phyloP scores from a whole-genome alignment of 2,113 vertebrate species.

The Sylvietta virens region DNA sequence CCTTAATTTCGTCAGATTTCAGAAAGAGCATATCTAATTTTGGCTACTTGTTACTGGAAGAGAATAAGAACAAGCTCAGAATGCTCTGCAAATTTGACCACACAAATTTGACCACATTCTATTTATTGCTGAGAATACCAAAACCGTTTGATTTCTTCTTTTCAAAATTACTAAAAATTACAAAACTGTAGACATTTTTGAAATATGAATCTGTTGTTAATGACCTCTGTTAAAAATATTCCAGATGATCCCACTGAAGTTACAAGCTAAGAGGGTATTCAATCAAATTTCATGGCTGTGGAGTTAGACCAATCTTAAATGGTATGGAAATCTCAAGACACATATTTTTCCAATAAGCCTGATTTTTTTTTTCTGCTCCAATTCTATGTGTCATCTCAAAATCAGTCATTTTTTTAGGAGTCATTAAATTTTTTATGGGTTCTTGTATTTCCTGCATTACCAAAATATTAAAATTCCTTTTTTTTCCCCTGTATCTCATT shows the following conservation, averaged over 20 bases:
- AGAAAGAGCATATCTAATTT: neutral
- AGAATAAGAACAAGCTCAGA: neutral
- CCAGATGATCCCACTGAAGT: neutral
- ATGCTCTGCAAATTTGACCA: neutral
- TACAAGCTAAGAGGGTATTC: neutral
- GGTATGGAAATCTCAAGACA: neutral
- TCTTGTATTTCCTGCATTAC: neutral
- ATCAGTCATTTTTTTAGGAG: neutral
- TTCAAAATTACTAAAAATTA: neutral
- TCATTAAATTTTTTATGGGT: neutral
- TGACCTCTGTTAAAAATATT: neutral
- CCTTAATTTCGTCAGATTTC: neutral
- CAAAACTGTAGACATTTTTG: neutral
- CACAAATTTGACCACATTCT: neutral
- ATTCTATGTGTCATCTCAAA: neutral
- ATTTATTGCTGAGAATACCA: neutral
- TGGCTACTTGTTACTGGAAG: neutral
- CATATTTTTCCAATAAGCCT: neutral
- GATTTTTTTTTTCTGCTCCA: neutral
- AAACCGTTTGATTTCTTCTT: neutral
- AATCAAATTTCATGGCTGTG: neutral
- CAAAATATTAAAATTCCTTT: neutral
- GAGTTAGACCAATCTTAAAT: neutral
- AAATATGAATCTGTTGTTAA: neutral
- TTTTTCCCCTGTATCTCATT: neutral